Percentiles rank a stretch among this genome's conserved stretches.
These are phyloP conservation scores for Pseudomugil gertrudae DNA, from an alignment of 2,797 vertebrate species.

Conservation along the genomic window DNA sequence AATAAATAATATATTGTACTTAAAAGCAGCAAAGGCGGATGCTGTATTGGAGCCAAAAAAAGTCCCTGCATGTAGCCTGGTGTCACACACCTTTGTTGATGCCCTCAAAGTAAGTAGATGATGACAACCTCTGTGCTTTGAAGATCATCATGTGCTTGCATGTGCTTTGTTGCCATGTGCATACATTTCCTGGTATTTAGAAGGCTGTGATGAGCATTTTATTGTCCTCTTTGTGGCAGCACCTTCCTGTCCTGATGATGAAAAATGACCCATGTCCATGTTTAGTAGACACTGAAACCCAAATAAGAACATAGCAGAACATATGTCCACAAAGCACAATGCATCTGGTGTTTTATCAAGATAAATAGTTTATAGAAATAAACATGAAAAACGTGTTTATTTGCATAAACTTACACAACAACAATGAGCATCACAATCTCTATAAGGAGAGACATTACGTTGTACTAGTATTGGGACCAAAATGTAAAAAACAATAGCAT, in stretches of 20 bases:
- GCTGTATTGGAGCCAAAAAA: background rate
- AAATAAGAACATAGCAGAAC: background rate
- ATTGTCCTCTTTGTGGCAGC: constrained; percentile 50
- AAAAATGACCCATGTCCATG: constrained; percentile 36
- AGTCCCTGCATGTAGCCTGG: constrained; percentile 9
- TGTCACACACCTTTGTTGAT: constrained; percentile 1
- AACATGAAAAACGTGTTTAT: background rate
- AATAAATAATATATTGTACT: constrained; percentile 21
- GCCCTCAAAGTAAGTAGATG: constrained; percentile 22
- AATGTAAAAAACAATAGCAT: background rate
- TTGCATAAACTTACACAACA: background rate
- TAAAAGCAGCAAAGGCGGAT: constrained; percentile 11
- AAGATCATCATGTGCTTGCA: constrained; percentile 35
- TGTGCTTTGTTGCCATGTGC: constrained; percentile 36
- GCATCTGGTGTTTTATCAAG: background rate
- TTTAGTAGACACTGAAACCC: background rate
- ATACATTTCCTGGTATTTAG: constrained; percentile 50
- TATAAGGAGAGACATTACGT: background rate
- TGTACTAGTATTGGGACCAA: background rate
- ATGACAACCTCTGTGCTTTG: constrained; percentile 41
- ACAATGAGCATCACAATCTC: background rate
- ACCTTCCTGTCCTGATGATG: constrained; percentile 50
- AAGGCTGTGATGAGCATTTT: constrained; percentile 38
- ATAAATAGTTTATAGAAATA: background rate
- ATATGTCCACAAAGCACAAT: background rate